Evolutionary conservation across 2,888 invertebrate species (phyloP).

Genomic region (Rotaria sp.): DNA sequence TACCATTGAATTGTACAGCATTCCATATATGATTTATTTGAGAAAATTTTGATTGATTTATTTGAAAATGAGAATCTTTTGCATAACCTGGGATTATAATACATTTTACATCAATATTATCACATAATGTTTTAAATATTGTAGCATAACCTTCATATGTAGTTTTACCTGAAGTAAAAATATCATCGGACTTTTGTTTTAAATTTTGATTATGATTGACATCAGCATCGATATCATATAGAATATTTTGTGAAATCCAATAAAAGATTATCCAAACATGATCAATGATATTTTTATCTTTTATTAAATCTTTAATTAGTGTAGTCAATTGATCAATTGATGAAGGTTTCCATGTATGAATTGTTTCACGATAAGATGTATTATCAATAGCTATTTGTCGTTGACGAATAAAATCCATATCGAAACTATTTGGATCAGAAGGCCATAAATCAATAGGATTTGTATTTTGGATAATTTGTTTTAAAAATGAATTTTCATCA

Average conservation of each 20-base stretch:
- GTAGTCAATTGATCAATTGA: neutral
- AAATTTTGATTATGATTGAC: neutral
- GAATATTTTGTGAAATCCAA: slow-evolving; percentile 34
- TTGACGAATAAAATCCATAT: too few species aligned
- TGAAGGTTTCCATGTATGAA: neutral
- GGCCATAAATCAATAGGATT: too few species aligned
- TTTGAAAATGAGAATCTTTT: slow-evolving; percentile 20
- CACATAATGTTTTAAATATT: slow-evolving; percentile 11
- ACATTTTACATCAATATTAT: slow-evolving; percentile 24
- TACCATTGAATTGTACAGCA: slow-evolving; percentile 24
- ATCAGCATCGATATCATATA: slow-evolving; percentile 7
- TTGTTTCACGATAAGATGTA: neutral
- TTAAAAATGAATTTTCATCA: too few species aligned
- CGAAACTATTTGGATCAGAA: too few species aligned
- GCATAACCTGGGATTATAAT: neutral
- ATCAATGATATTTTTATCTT: neutral
- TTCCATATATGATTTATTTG: slow-evolving; percentile 37
- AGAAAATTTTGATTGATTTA: neutral
- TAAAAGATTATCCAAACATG: neutral
- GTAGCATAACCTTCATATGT: slow-evolving; percentile 31
- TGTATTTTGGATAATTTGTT: too few species aligned
- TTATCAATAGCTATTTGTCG: neutral
- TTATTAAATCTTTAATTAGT: neutral
- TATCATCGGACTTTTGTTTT: neutral
- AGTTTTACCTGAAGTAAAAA: neutral